These are phyloP conservation scores for Ramazzottius varieornatus DNA, from an alignment of 2,888 invertebrate genomes.

Conservation along the genomic window DNA sequence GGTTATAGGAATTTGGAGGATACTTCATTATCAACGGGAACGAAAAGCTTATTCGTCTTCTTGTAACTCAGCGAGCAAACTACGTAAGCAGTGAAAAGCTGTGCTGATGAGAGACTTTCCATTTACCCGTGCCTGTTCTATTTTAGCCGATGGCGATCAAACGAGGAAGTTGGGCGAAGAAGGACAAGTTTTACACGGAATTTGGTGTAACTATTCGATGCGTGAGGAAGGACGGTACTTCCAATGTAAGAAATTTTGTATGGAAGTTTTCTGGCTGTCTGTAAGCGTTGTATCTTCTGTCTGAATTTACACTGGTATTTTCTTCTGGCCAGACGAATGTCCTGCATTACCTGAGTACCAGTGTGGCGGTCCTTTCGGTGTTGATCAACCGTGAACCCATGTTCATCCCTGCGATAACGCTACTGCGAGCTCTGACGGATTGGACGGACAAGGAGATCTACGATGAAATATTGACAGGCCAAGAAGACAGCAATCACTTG, in stretches of 20 bases:
- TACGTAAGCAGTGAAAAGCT: neutral
- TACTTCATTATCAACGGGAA: conserved; percentile 1
- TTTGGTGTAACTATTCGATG: neutral
- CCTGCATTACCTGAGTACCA: neutral
- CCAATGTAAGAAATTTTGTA: conserved; percentile 3
- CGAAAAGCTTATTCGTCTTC: neutral
- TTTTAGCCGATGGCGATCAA: neutral
- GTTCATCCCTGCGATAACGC: neutral
- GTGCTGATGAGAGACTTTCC: neutral
- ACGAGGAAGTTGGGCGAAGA: neutral
- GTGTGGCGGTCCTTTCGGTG: neutral
- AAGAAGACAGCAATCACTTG: neutral
- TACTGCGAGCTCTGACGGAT: neutral
- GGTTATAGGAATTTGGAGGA: neutral
- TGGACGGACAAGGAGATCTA: neutral
- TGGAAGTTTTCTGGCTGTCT: neutral
- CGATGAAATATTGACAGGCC: neutral
- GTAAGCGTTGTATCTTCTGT: neutral
- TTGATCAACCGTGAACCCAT: neutral
- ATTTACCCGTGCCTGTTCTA: neutral
- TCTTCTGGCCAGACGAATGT: neutral
- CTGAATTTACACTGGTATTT: neutral
- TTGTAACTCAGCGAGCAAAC: neutral
- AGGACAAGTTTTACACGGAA: neutral
- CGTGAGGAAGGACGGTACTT: neutral